Conservation (phyloP, 2,113 vertebrate genomes). For the human region GRCh38 chr19:34204501-34205000, state of each 20-base stretch:
- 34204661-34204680: no score
- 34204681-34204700: no score
- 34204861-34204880: background rate
- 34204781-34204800: background rate
- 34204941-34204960: background rate
- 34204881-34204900: background rate
- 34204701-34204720: no score
- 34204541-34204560: no score
- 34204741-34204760: background rate
- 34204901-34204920: background rate
- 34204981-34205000: background rate
- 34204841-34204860: background rate
- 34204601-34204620: no score
- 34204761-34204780: background rate
- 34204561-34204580: no score
- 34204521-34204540: no score
- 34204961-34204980: background rate
- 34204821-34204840: background rate
- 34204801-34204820: background rate
- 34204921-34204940: background rate
- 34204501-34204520: no score
- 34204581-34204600: no score
- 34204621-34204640: no score
- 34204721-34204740: no score
- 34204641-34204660: no score